Evolutionary conservation across 2,113 vertebrate genomes (phyloP).

Genomic region (Cynocephalus volans): DNA sequence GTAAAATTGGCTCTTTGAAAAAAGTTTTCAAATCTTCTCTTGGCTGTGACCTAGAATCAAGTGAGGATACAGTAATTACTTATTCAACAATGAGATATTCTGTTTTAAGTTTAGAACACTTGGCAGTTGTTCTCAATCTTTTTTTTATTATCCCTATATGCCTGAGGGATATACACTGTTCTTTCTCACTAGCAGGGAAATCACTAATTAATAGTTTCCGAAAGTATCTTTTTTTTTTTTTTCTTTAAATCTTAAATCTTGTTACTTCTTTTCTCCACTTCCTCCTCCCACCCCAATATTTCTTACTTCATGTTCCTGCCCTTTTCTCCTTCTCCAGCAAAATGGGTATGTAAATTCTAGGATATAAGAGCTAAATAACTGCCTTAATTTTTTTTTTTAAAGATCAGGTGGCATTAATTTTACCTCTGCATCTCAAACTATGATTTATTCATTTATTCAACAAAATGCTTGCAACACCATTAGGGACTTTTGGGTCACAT

Average conservation of each 20-base stretch:
- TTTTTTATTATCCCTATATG: background rate
- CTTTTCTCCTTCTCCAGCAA: background rate
- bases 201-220: constrained; percentile 22
- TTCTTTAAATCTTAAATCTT: no score
- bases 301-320: background rate
- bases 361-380: background rate
- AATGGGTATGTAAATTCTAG: constrained; percentile 8
- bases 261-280: background rate
- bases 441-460: constrained; percentile 32
- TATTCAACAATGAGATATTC: constrained; percentile 27
- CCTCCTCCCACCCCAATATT: background rate
- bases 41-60: background rate
- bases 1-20: background rate
- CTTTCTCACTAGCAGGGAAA: constrained; percentile 52
- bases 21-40: background rate
- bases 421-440: background rate
- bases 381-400: background rate
- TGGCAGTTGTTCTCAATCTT: background rate
- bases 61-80: background rate
- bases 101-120: constrained; percentile 26
- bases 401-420: background rate
- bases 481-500: background rate
- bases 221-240: background rate
- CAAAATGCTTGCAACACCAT: background rate
- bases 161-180: background rate